phyloP scores from a whole-genome alignment of 1,140 invertebrate genomes.

The Pectinophora gossypiella region DNA sequence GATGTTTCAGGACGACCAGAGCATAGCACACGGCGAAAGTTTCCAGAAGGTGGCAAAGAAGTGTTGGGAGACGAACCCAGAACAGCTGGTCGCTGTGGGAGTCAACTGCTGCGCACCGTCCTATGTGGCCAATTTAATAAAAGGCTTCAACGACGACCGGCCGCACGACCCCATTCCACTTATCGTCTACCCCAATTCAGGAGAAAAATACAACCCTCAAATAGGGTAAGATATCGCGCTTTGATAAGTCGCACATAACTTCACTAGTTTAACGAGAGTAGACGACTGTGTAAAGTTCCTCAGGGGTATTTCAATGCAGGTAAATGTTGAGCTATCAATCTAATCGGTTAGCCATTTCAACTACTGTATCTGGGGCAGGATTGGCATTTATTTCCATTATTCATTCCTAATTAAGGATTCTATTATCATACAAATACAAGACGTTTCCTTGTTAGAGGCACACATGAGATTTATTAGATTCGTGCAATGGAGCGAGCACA shows the following conservation, averaged over 20 bases:
- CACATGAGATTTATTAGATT: too few species aligned
- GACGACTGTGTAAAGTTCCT: background rate
- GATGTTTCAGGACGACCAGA: constrained; percentile 76
- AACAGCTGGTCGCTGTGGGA: constrained; percentile 87
- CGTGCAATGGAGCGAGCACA: too few species aligned
- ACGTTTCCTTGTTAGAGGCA: too few species aligned
- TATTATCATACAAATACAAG: too few species aligned
- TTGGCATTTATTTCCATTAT: too few species aligned
- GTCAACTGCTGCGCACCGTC: constrained; percentile 86
- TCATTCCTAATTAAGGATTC: too few species aligned
- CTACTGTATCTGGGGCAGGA: too few species aligned
- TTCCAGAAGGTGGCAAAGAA: constrained; percentile 79
- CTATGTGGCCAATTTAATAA: constrained; percentile 76
- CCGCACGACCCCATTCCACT: constrained; percentile 76
- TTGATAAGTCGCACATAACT: constrained; percentile 13
- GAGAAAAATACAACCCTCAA: constrained; percentile 80
- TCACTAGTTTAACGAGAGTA: background rate
- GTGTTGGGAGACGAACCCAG: constrained; percentile 79
- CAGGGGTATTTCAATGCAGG: background rate
- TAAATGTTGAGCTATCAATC: too few species aligned
- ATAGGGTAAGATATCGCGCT: constrained; percentile 66
- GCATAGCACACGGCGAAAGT: constrained; percentile 84
- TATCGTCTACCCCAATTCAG: constrained; percentile 88
- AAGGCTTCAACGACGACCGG: constrained; percentile 74
- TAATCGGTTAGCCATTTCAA: too few species aligned